Conservation (phyloP, 2,113 vertebrate species). For the Mus pahari region DNA sequence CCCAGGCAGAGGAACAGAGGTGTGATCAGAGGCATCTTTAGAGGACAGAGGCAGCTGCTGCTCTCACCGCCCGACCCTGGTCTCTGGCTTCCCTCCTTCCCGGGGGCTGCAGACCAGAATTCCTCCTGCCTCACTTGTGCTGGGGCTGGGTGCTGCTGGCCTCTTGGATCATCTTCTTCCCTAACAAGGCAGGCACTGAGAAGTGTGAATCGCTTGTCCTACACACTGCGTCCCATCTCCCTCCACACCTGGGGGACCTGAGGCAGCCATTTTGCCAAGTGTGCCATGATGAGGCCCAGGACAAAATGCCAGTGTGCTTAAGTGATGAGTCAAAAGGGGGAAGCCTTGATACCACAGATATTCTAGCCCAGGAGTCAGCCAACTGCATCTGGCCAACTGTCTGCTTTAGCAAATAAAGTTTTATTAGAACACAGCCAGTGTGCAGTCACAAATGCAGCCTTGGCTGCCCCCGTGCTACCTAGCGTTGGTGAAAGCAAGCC, state of each 20-base stretch:
- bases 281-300: background rate
- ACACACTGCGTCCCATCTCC: background rate
- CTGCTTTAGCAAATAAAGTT: constrained; percentile 2
- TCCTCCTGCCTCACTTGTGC: background rate
- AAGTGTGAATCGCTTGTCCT: background rate
- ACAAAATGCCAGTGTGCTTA: no score
- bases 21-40: background rate
- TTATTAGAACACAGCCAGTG: background rate
- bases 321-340: fast-evolving
- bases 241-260: background rate
- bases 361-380: background rate
- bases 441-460: fast-evolving
- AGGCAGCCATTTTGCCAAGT: no score
- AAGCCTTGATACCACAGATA: fast-evolving
- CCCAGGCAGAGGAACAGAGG: background rate
- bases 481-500: fast-evolving
- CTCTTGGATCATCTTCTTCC: background rate
- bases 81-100: no score
- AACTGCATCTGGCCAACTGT: background rate
- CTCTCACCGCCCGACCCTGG: background rate
- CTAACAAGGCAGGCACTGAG: background rate
- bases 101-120: no score
- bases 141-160: background rate
- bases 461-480: background rate
- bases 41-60: background rate